These are phyloP conservation scores for Polia nebulosa DNA, from an alignment of 2,888 invertebrate species.

Conservation along the genomic window DNA sequence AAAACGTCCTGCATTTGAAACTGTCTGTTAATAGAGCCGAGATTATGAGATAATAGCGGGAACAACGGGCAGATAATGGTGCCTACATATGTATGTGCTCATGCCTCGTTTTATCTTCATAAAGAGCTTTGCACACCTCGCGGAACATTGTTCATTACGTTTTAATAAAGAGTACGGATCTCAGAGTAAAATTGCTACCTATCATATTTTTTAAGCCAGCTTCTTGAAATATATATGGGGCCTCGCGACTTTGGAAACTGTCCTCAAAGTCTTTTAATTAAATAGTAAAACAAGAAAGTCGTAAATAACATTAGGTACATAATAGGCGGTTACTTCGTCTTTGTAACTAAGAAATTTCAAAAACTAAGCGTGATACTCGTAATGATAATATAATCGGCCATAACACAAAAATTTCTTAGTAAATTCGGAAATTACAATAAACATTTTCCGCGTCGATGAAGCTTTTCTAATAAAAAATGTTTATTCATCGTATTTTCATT, in stretches of 20 bases:
- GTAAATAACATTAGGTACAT: background rate
- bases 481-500: slow-evolving; percentile 55
- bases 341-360: background rate
- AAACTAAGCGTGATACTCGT: slow-evolving; percentile 4
- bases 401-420: background rate
- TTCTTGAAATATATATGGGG: slow-evolving; percentile 2
- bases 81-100: slow-evolving; percentile 21
- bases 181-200: slow-evolving; percentile 20
- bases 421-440: slow-evolving; percentile 15
- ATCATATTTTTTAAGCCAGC: slow-evolving; percentile 1
- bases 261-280: background rate
- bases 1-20: slow-evolving; percentile 32
- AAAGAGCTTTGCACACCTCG: slow-evolving; percentile 34
- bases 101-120: slow-evolving; percentile 25
- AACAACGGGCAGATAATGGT: slow-evolving; percentile 17
- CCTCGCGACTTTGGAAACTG: background rate
- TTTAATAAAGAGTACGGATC: slow-evolving; percentile 34
- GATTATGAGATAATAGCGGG: slow-evolving; percentile 46
- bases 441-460: slow-evolving; percentile 32
- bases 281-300: slow-evolving; percentile 5
- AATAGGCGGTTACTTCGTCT: background rate
- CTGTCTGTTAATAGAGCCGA: slow-evolving; percentile 27
- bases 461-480: slow-evolving; percentile 48
- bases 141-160: slow-evolving; percentile 29
- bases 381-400: no score